Evolutionary conservation across 2,113 vertebrate species (phyloP).

Genomic region (Bubo blakistoni): DNA sequence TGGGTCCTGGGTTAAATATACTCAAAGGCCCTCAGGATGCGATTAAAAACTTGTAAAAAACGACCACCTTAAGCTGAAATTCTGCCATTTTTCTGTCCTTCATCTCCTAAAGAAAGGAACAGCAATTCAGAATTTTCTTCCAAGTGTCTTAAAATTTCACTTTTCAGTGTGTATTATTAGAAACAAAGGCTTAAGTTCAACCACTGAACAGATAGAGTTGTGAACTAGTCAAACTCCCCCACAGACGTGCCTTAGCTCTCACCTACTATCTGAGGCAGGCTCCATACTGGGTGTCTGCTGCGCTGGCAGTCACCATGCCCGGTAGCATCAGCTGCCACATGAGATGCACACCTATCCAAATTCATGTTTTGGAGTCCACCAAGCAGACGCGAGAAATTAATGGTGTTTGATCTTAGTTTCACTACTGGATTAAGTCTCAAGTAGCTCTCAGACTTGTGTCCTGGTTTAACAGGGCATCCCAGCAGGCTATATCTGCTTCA

Average conservation of each 20-base stretch:
- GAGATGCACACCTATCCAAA: not conserved
- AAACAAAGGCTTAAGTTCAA: not conserved
- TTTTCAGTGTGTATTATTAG: not conserved
- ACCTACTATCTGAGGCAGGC: not conserved
- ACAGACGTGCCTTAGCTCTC: not conserved
- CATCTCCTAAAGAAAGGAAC: not conserved
- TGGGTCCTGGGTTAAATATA: not conserved
- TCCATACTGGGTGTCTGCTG: not conserved
- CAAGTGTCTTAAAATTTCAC: not conserved
- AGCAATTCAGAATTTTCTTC: not conserved
- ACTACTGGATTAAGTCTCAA: not conserved
- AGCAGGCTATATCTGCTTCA: not conserved
- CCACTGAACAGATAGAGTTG: not conserved
- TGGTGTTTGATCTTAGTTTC: not conserved
- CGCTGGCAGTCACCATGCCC: accelerated
- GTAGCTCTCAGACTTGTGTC: not conserved
- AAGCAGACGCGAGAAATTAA: not conserved
- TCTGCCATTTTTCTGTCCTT: not conserved
- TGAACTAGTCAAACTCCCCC: not conserved
- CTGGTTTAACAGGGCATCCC: not conserved
- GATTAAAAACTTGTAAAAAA: not conserved
- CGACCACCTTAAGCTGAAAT: not conserved
- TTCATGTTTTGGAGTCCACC: not conserved
- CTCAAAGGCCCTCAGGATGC: not conserved
- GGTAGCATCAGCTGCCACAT: not conserved